Evolutionary conservation across 2,888 invertebrate species (phyloP).

Genomic region (Aspidiotus rigidus): DNA sequence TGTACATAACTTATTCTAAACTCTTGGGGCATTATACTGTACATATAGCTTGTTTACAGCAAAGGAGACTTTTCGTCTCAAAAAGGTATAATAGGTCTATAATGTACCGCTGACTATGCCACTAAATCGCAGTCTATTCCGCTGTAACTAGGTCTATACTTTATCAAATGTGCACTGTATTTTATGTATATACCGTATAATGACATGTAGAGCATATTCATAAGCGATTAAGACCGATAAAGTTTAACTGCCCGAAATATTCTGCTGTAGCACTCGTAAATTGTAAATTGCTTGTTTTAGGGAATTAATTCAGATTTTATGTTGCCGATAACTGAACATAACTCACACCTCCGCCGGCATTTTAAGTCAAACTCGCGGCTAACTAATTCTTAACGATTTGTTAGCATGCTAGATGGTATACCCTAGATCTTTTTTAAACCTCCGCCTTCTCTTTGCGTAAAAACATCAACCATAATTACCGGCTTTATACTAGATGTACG

Average conservation of each 20-base stretch:
- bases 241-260: slow-evolving; percentile 28
- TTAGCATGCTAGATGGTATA: slow-evolving; percentile 34
- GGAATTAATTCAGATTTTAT: slow-evolving; percentile 31
- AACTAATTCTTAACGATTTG: slow-evolving; percentile 35
- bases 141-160: too few relatives aligned
- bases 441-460: not conserved
- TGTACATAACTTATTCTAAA: slow-evolving; percentile 6
- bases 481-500: not conserved
- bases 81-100: too few relatives aligned
- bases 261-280: slow-evolving; percentile 7
- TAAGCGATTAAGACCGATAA: slow-evolving; percentile 29
- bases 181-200: too few relatives aligned
- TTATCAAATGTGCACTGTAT: too few relatives aligned
- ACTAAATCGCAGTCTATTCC: too few relatives aligned
- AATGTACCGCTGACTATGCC: too few relatives aligned
- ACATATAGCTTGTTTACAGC: too few relatives aligned
- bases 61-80: too few relatives aligned
- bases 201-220: slow-evolving; percentile 1
- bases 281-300: slow-evolving; percentile 35
- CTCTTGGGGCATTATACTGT: too few relatives aligned
- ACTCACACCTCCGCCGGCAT: slow-evolving; percentile 34
- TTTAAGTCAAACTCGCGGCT: slow-evolving; percentile 24
- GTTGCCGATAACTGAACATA: slow-evolving; percentile 28
- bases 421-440: slow-evolving; percentile 11
- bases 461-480: slow-evolving; percentile 3